Conservation (phyloP, 2,113 vertebrate genomes). For the Mesocricetus auratus region DNA sequence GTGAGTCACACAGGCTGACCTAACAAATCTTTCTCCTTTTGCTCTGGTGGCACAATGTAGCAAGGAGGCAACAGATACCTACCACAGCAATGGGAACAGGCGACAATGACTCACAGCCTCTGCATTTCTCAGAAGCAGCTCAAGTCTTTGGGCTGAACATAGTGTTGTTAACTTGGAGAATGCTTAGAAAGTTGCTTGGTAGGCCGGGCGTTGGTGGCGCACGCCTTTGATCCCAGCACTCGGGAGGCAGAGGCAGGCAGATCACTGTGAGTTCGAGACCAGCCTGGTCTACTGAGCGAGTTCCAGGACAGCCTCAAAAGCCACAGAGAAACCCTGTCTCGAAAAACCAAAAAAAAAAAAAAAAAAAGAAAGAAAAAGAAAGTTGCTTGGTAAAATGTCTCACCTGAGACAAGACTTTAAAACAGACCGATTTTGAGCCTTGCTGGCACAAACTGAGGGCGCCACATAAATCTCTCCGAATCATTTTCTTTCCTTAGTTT, state of each 20-base stretch:
- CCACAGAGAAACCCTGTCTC: no score
- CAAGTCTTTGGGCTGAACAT: not conserved
- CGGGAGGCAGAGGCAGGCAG: no score
- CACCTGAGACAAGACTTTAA: constrained; percentile 22
- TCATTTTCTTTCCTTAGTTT: constrained; percentile 53
- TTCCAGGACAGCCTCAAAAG: no score
- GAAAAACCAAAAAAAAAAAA: no score
- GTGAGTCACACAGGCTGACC: constrained; percentile 47
- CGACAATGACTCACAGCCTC: constrained; percentile 18
- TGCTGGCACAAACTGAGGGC: not conserved
- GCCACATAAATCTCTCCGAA: constrained; percentile 11
- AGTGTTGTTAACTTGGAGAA: not conserved
- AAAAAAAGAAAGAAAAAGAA: no score
- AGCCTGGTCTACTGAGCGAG: no score
- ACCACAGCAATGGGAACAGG: not conserved
- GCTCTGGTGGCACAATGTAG: constrained; percentile 33
- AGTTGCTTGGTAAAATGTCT: constrained; percentile 51
- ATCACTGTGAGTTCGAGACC: no score
- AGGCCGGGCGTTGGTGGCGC: no score
- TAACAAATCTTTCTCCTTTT: constrained; percentile 3
- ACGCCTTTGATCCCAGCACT: no score
- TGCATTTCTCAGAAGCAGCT: constrained; percentile 14
- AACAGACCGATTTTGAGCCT: not conserved
- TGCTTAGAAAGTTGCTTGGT: constrained; percentile 15
- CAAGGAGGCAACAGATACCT: not conserved